Percentiles rank a stretch among this genome's conserved stretches.
Conservation (phyloP, 1,140 invertebrate species). For the Aphelenchoides fujianensis region DNA sequence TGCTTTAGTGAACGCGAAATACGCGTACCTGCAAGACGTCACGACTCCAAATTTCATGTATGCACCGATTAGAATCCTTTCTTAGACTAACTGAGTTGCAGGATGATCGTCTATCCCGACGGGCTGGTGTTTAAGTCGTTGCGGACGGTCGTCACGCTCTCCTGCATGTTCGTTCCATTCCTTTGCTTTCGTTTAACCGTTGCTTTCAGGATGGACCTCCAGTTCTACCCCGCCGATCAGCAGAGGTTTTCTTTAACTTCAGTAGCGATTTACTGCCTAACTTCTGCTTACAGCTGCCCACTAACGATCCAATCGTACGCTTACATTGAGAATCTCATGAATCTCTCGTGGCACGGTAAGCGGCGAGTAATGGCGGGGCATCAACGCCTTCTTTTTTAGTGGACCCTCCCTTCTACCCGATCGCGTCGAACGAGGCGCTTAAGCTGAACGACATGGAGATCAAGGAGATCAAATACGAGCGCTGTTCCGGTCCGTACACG, state of each 20-base stretch:
- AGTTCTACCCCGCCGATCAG: constrained; percentile 45
- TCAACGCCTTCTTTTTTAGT: no score
- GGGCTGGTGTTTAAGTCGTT: constrained; percentile 60
- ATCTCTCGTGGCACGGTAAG: constrained; percentile 56
- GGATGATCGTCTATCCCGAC: constrained; percentile 60
- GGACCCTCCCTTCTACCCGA: constrained; percentile 37
- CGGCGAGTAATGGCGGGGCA: no score
- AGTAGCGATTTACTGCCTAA: no score
- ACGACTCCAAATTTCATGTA: constrained; percentile 57
- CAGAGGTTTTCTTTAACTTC: no score
- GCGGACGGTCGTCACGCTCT: constrained; percentile 62
- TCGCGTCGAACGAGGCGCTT: constrained; percentile 56
- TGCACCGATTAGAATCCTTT: no score
- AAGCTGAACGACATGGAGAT: constrained; percentile 61
- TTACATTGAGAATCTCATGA: constrained; percentile 60
- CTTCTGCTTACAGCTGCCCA: constrained; percentile 28
- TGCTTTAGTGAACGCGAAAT: constrained; percentile 62
- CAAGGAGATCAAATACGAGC: constrained; percentile 47
- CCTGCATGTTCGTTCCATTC: constrained; percentile 60
- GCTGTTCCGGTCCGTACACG: constrained; percentile 56
- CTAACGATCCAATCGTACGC: constrained; percentile 49
- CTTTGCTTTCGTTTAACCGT: no score
- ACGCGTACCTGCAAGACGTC: constrained; percentile 61
- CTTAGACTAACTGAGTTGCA: no score
- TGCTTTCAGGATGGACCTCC: no score